Evolutionary conservation across 2,113 vertebrate species (phyloP).

Genomic region (Ptychochromis oligacanthus): DNA sequence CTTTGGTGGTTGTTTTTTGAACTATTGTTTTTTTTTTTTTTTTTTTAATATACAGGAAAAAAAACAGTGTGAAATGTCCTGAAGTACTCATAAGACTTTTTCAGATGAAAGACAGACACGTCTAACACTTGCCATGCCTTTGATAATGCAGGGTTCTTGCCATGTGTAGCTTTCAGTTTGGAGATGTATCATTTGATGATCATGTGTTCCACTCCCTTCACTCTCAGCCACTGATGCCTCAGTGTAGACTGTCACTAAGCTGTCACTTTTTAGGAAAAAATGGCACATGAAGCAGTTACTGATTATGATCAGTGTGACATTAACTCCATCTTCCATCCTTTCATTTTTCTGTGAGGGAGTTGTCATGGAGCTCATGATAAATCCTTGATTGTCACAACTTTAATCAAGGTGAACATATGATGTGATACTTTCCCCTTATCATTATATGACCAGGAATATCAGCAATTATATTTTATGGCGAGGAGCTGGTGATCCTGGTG

Average conservation of each 20-base stretch:
- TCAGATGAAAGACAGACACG: neutral
- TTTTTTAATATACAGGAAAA: neutral
- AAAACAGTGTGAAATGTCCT: neutral
- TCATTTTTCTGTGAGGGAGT: neutral
- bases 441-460: too few relatives aligned
- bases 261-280: too few relatives aligned
- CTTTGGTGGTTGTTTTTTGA: too few relatives aligned
- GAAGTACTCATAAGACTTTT: neutral
- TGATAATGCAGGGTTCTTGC: neutral
- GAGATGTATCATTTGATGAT: neutral
- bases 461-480: too few relatives aligned
- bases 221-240: neutral
- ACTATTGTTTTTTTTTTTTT: too few relatives aligned
- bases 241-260: neutral
- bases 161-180: slow-evolving; percentile 59
- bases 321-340: neutral
- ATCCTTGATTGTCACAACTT: neutral
- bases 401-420: neutral
- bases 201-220: slow-evolving; percentile 1
- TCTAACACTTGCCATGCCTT: neutral
- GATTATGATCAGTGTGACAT: neutral
- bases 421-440: too few relatives aligned
- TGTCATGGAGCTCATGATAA: neutral
- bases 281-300: neutral
- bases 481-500: too few relatives aligned